Conservation (phyloP, 2,888 invertebrate species). For the Folsomia candida region DNA sequence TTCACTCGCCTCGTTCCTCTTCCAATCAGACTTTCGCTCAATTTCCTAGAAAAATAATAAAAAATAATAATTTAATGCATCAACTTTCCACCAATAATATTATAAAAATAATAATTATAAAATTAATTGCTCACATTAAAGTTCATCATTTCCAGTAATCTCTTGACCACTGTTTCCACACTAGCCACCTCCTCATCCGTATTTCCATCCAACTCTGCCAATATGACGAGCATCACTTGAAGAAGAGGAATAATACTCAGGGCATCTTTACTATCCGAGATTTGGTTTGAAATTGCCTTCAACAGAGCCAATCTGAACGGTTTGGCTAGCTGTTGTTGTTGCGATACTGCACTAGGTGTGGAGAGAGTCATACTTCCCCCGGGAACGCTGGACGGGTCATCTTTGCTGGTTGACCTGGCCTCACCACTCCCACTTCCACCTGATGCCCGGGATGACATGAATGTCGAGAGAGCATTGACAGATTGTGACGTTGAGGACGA, state of each 20-base stretch:
- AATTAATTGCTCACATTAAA: constrained; percentile 34
- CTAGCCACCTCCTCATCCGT: constrained; percentile 44
- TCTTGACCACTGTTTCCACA: constrained; percentile 43
- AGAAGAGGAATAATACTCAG: constrained; percentile 47
- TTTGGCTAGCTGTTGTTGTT: constrained; percentile 20
- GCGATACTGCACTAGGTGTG: background rate
- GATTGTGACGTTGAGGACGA: constrained; percentile 25
- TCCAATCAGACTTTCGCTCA: constrained; percentile 41
- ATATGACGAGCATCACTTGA: constrained; percentile 48
- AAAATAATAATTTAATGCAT: background rate
- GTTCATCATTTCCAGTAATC: constrained; percentile 47
- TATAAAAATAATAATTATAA: constrained; percentile 1
- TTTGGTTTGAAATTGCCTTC: constrained; percentile 46
- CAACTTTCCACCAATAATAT: background rate
- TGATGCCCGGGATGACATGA: constrained; percentile 7
- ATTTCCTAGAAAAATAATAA: constrained; percentile 29
- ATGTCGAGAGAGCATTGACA: constrained; percentile 13
- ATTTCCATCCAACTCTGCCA: constrained; percentile 48
- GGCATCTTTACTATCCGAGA: constrained; percentile 39
- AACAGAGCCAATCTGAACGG: constrained; percentile 48
- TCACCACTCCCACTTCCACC: background rate
- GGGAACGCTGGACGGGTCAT: constrained; percentile 11
- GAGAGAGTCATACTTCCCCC: background rate
- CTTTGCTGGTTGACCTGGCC: constrained; percentile 7
- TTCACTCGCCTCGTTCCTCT: constrained; percentile 42